phyloP scores from a whole-genome alignment of 2,113 vertebrate genomes.

The Lipophrys pholis region DNA sequence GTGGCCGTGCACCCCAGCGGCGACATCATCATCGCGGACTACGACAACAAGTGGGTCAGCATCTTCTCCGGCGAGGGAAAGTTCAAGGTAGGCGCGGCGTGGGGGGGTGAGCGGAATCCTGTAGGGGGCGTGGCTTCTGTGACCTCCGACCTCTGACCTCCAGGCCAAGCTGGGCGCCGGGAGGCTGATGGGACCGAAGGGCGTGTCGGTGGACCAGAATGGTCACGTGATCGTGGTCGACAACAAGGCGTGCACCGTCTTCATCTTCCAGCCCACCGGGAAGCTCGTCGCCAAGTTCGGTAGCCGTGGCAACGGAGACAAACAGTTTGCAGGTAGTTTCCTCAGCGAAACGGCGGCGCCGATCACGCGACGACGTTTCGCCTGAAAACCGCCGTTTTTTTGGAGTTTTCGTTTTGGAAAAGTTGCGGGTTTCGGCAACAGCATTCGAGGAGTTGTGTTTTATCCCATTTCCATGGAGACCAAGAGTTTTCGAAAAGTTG shows the following conservation, averaged over 20 bases:
- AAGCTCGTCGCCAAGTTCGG: slow-evolving; percentile 97
- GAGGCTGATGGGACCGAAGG: slow-evolving; percentile 97
- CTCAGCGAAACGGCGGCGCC: no score
- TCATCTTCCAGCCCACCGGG: slow-evolving; percentile 96
- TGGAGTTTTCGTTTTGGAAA: no score
- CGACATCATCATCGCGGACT: slow-evolving; percentile 98
- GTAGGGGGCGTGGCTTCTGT: no score
- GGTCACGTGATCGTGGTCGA: slow-evolving; percentile 98
- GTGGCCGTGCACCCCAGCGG: slow-evolving; percentile 96
- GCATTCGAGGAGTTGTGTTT: no score
- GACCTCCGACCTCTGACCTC: slow-evolving; percentile 11
- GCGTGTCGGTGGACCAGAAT: slow-evolving; percentile 95
- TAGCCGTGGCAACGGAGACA: slow-evolving; percentile 95
- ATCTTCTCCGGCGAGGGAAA: slow-evolving; percentile 97
- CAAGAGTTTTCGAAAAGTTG: no score
- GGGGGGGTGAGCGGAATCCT: background rate
- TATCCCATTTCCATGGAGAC: no score
- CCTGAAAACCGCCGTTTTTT: no score
- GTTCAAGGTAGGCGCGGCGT: slow-evolving; percentile 88
- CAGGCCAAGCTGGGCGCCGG: slow-evolving; percentile 97
- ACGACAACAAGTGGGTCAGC: slow-evolving; percentile 99
- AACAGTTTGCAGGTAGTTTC: slow-evolving; percentile 95
- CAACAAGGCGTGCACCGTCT: slow-evolving; percentile 97
- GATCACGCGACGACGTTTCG: no score
- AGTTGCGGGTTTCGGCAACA: no score